A percentile compares a stretch with the other conserved stretches of the same genome.
Conservation (phyloP, 2,888 invertebrate genomes). For the Cosmia pyralina region DNA sequence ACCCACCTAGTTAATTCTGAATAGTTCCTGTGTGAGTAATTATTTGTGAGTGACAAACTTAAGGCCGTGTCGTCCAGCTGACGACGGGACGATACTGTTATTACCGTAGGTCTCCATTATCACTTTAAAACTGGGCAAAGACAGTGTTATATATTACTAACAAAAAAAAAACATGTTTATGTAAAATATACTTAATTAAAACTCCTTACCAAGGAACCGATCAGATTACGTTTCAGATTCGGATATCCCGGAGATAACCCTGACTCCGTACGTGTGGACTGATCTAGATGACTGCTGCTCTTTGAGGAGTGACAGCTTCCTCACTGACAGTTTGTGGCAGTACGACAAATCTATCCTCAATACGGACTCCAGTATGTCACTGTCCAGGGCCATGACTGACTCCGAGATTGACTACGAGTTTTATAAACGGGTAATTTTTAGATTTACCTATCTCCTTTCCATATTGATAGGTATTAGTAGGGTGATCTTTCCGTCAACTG, state of each 20-base stretch:
- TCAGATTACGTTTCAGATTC: slow-evolving; percentile 80
- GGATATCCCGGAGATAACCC: slow-evolving; percentile 78
- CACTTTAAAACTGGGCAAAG: slow-evolving; percentile 10
- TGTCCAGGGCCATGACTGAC: slow-evolving; percentile 85
- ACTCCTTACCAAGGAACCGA: slow-evolving; percentile 80
- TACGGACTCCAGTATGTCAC: slow-evolving; percentile 78
- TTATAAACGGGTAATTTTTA: slow-evolving; percentile 76
- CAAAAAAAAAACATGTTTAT: slow-evolving; percentile 77
- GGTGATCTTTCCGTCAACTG: not conserved
- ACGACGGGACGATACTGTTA: not conserved
- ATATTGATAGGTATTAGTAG: not conserved
- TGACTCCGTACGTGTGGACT: slow-evolving; percentile 77
- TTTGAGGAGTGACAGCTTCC: slow-evolving; percentile 71
- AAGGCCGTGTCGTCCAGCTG: not conserved
- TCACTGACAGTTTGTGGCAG: slow-evolving; percentile 67
- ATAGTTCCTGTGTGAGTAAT: not conserved
- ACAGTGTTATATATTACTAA: no score
- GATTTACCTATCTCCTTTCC: not conserved
- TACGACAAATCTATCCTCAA: slow-evolving; percentile 69
- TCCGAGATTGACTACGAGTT: slow-evolving; percentile 84
- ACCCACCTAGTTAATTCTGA: not conserved
- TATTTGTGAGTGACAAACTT: slow-evolving; percentile 11
- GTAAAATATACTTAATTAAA: no score
- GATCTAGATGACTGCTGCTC: slow-evolving; percentile 72
- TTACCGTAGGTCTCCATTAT: not conserved